Conservation (phyloP, 2,113 vertebrate species). For the Lipotes vexillifer region DNA sequence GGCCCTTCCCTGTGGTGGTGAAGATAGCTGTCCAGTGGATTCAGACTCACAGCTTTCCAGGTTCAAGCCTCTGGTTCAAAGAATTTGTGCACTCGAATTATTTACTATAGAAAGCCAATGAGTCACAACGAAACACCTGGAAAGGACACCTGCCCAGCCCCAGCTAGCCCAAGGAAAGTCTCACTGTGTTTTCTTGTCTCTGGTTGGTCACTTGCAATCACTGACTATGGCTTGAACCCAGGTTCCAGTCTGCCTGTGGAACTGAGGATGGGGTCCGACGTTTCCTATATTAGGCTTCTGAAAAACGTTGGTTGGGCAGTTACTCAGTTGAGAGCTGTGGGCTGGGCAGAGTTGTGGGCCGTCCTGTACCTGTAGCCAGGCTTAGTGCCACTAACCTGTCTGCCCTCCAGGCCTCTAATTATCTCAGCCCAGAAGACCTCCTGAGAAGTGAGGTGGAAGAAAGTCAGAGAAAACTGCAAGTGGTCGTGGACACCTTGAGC, state of each 20-base stretch:
- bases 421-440: constrained; percentile 88
- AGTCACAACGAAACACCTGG: not conserved
- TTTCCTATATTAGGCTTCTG: not conserved
- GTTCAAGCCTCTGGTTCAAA: not conserved
- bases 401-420: constrained; percentile 81
- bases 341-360: not conserved
- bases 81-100: not conserved
- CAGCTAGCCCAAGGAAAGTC: not conserved
- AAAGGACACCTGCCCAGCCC: not conserved
- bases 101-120: not conserved
- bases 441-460: constrained; percentile 89
- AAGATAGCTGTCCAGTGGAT: not conserved
- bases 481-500: constrained; percentile 78
- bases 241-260: not conserved
- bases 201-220: not conserved
- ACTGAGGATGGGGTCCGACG: not conserved
- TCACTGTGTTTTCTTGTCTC: not conserved
- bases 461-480: constrained; percentile 84
- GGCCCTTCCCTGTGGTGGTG: not conserved
- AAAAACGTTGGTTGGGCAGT: not conserved
- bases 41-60: not conserved
- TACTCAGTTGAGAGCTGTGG: not conserved
- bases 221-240: not conserved
- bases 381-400: not conserved
- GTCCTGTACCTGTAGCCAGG: no score